These are phyloP conservation scores for Mantis religiosa DNA, from an alignment of 2,888 invertebrate species.

Conservation along the genomic window DNA sequence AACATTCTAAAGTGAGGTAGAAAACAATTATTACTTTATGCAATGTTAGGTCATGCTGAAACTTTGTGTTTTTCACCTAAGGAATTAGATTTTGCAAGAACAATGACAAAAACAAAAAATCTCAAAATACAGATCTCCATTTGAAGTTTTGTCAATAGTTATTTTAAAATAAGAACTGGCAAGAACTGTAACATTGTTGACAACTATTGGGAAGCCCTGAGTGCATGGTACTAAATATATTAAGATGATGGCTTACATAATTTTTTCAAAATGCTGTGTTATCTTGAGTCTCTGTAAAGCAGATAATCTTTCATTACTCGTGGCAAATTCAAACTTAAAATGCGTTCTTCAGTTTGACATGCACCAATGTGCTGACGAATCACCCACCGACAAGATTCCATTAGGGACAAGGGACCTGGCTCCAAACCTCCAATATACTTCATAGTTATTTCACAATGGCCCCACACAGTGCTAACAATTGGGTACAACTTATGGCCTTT, in stretches of 20 bases:
- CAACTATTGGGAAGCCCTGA: neutral
- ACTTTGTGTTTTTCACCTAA: too few species aligned
- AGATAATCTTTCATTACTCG: slow-evolving; percentile 91
- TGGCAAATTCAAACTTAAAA: slow-evolving; percentile 83
- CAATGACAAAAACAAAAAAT: too few species aligned
- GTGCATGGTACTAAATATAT: neutral
- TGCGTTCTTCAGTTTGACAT: slow-evolving; percentile 78
- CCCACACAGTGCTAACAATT: slow-evolving; percentile 98
- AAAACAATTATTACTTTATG: too few species aligned
- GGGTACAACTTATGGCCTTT: slow-evolving; percentile 97
- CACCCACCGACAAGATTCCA: slow-evolving; percentile 95
- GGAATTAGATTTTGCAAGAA: too few species aligned
- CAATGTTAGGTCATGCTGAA: too few species aligned
- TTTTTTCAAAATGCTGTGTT: slow-evolving; percentile 41
- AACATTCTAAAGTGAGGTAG: too few species aligned
- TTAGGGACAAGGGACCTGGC: slow-evolving; percentile 95
- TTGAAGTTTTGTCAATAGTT: neutral
- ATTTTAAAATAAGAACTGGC: neutral
- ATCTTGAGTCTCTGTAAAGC: slow-evolving; percentile 77
- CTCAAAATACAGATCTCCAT: neutral
- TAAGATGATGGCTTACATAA: neutral
- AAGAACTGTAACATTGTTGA: neutral
- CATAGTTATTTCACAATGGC: slow-evolving; percentile 99
- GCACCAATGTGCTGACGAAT: slow-evolving; percentile 94
- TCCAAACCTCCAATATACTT: slow-evolving; percentile 96